These are phyloP conservation scores for Agrotis ipsilon DNA, from an alignment of 2,888 invertebrate genomes.

Conservation along the genomic window DNA sequence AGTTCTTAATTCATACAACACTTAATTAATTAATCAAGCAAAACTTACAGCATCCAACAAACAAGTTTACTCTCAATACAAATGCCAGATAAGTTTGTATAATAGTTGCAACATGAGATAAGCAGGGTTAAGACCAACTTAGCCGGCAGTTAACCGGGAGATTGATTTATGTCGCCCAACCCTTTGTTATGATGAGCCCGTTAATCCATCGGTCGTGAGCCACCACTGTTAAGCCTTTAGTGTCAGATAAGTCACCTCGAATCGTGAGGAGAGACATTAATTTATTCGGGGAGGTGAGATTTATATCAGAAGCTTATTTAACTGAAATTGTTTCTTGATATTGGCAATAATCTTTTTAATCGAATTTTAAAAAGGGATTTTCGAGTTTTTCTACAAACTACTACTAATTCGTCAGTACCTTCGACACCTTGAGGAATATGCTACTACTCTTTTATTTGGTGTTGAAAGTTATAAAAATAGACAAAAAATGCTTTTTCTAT, in stretches of 20 bases:
- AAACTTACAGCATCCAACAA: conserved; percentile 5
- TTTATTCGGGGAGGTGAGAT: conserved; percentile 18
- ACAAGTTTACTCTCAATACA: conserved; percentile 8
- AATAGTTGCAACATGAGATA: conserved; percentile 47
- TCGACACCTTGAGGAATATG: no score
- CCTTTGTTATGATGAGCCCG: conserved; percentile 52
- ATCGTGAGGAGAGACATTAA: conserved; percentile 32
- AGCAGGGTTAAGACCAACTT: conserved; percentile 48
- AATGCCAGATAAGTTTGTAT: conserved; percentile 25
- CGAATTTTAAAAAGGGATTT: not conserved
- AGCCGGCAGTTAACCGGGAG: conserved; percentile 40
- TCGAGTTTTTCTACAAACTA: not conserved
- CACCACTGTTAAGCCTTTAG: conserved; percentile 26
- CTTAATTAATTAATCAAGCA: not conserved
- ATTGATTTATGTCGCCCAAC: conserved; percentile 55
- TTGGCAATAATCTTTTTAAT: not conserved
- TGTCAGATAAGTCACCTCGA: conserved; percentile 40
- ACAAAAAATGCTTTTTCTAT: not conserved
- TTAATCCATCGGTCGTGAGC: conserved; percentile 46
- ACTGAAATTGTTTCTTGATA: not conserved
- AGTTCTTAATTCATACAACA: not conserved
- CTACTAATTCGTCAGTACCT: no score
- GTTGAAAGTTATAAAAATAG: no score
- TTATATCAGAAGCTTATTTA: conserved; percentile 21
- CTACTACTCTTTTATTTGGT: no score